Evolutionary conservation across 2,113 vertebrate species (phyloP).

Genomic region (Aphyosemion australe): DNA sequence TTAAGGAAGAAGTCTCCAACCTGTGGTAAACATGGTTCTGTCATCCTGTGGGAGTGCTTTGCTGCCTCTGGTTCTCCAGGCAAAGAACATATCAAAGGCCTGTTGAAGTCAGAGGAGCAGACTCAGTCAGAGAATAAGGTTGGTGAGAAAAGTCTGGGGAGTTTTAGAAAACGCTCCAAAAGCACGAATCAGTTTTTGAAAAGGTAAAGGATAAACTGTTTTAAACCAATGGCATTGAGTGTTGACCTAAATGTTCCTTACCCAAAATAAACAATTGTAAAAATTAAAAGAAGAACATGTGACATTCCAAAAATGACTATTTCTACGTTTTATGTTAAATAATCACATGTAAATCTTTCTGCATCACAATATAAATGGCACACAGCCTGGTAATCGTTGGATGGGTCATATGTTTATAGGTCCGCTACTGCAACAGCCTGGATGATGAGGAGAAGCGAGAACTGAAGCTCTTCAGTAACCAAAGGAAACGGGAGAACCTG

Average conservation of each 20-base stretch:
- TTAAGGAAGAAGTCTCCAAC: not conserved
- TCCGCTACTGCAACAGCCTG: slow-evolving; percentile 94
- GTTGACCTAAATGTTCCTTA: too few relatives aligned
- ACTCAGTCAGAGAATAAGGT: not conserved
- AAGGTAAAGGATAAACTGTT: not conserved
- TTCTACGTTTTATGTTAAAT: too few relatives aligned
- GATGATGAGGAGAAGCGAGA: slow-evolving; percentile 98
- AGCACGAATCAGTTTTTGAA: not conserved
- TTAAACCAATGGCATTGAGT: not conserved
- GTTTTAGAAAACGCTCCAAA: not conserved
- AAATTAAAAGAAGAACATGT: too few relatives aligned
- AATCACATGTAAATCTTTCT: too few relatives aligned
- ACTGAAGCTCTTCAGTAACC: slow-evolving; percentile 96
- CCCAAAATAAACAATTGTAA: too few relatives aligned
- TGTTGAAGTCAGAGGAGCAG: not conserved
- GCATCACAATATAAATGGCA: not conserved
- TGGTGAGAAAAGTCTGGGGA: not conserved
- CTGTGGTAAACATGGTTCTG: not conserved
- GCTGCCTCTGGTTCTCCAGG: not conserved
- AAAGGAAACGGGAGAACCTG: slow-evolving; percentile 94
- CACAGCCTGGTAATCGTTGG: not conserved
- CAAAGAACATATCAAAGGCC: not conserved
- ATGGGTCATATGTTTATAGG: slow-evolving; percentile 70
- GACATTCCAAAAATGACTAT: too few relatives aligned
- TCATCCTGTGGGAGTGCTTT: not conserved